Evolutionary conservation across 1,140 invertebrate species (phyloP).

Genomic region (Lepidostoma basale): DNA sequence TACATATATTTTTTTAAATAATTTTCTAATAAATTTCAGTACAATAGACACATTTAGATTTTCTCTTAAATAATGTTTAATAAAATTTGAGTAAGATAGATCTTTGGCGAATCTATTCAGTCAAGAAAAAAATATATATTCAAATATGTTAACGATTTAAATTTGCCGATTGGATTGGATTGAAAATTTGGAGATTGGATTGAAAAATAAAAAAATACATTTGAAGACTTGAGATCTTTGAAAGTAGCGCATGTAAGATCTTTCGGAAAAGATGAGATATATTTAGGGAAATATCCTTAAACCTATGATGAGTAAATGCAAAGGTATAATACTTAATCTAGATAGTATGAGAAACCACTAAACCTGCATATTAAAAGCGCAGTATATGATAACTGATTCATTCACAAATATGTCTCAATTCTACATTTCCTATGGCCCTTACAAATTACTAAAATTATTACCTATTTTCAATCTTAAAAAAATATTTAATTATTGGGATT

Average conservation of each 20-base stretch:
- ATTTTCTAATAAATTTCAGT: no score
- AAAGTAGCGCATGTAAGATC: not conserved
- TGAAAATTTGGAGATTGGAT: no score
- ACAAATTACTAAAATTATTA: conserved; percentile 1
- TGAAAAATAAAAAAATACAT: no score
- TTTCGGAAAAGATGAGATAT: not conserved
- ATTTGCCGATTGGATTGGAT: no score
- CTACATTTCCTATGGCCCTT: not conserved
- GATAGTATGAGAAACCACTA: conserved; percentile 6
- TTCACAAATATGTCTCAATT: not conserved
- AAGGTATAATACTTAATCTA: conserved; percentile 13
- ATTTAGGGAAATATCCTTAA: not conserved
- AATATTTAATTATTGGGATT: conserved; percentile 24
- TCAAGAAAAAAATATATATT: not conserved
- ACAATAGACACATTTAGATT: no score
- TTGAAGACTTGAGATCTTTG: conserved; percentile 17
- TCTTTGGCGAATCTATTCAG: no score
- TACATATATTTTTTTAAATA: no score
- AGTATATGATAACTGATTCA: not conserved
- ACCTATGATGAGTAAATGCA: conserved; percentile 30
- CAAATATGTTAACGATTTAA: no score
- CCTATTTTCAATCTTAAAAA: conserved; percentile 23
- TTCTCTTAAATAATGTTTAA: no score
- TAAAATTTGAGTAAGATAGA: no score
- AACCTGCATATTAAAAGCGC: conserved; percentile 2